Evolutionary conservation across 2,113 vertebrate genomes (phyloP), one percentile per base, ranked within the genome.

Genomic region (Cyprinus carpio): DNA sequence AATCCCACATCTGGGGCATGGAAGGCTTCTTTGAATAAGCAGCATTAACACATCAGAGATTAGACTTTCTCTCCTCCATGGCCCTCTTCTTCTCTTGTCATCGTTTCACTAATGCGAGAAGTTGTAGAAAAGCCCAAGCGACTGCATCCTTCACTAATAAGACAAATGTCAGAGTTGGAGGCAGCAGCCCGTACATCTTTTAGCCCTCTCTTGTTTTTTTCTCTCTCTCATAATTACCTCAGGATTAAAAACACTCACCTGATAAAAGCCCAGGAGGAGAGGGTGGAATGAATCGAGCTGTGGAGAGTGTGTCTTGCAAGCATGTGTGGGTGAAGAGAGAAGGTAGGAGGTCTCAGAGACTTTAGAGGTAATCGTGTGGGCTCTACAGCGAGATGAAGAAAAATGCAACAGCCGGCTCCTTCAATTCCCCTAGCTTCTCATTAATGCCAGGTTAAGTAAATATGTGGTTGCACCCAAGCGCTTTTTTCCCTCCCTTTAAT

Each of bases 391-490:
- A 18, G 13, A 54, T 65, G 69, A 86, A 85, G 74, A 89, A 83
- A 91, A 93, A 88, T 88, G 89, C 87, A 90, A 88, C 88, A 91
- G 90, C 84, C 89, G 92, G 90, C 87, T 90, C 85, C 79, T 62
- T n/a, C 90, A 89, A 92, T 92, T 94, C 92, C 94, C 94, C 69
- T 3, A 90, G 92, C 84, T 89, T 77, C 94, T 94, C 91, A 95
- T 95, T 95, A 95, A 93, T 92, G 89, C 89, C 91, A 92, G 90
- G 92, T 93, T 94, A 94, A 94, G 89, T 92, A 92, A 92, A 92
- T 90, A 91, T 92, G 89, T 86, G 90, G 91, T 83, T 90, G 81
- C 85, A 64, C 92, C 88, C 90, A 82, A 89, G 90, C 84, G 91
- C 88, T 76, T 81, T 74, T 67, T 89, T 86, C 46, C 54, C 85